Evolutionary conservation across 2,113 vertebrate species (phyloP), one percentile per base, ranked within the genome.

Genomic region (Herpetotheres cachinnans): DNA sequence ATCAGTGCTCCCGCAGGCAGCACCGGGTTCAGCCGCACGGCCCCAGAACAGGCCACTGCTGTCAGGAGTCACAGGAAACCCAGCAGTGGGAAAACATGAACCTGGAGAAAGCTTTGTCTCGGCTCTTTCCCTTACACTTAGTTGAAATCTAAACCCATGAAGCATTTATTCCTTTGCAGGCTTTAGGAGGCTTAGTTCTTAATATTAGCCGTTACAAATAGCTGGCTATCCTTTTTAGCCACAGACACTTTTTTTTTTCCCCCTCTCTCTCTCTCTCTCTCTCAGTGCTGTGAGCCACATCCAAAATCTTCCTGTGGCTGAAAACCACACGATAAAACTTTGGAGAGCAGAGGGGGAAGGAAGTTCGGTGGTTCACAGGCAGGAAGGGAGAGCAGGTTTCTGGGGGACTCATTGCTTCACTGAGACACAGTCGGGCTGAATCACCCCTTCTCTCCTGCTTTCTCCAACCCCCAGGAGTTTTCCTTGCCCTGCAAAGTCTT

Each of bases 251-350:
- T 7, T 80, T 58, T 52, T 71, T 56, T 63, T 74, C 17, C 13
- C 10, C 3, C 5, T 7, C 61, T 50, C 55, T 74, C 20, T 15
- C 10, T 3, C 5, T 7, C 61, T 50, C 11, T 3, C 5, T 7
- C 66, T 50, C 59, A 16, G 56, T 1, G 4, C 83, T 91, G 38
- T 78, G 69, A 96, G 77, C 61, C 69, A 30, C 81, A 87, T 91
- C 91, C 93, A 95, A 91, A 55, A 74, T 47, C 72, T 86, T 85
- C 91, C 50, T 16, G 91, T 82, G 95, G 95, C 84, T 96, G 84
- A 18, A 96, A 96, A 95, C 83, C 95, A 66, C 93, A 81, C 2
- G 10, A 77, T 82, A 54, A 89, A 93, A 29, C 42, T 61, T 79
- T 59, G 86, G 93, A 50, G 67, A 89, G 93, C 19, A n/a, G 10